These are phyloP conservation scores for Drosophila barbarae DNA, from an alignment of 2,888 invertebrate species.

Conservation along the genomic window DNA sequence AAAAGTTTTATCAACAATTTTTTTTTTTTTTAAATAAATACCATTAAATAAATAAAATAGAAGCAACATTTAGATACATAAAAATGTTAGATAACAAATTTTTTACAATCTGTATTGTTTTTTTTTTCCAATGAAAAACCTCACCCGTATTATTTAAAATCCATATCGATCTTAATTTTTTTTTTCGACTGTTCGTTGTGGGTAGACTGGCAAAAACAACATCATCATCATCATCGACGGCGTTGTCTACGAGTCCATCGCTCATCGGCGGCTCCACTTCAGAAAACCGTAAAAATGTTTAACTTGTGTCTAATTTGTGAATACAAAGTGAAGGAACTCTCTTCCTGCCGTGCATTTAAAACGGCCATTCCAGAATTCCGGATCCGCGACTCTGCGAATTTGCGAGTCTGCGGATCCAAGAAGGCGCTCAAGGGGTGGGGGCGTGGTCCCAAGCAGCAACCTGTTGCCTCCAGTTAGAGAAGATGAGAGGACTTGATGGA, in stretches of 20 bases:
- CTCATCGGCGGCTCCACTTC: conserved; percentile 35
- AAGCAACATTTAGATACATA: too few species aligned
- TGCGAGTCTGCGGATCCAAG: conserved; percentile 4
- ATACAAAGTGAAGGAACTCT: conserved; percentile 45
- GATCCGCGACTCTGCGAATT: conserved; percentile 4
- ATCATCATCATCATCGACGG: conserved; percentile 23
- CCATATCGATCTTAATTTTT: neutral
- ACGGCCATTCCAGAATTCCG: conserved; percentile 11
- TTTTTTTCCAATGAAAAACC: neutral
- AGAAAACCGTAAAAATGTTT: conserved; percentile 45
- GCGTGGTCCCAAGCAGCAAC: conserved; percentile 47
- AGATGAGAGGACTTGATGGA: conserved; percentile 29
- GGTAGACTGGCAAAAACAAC: conserved; percentile 19
- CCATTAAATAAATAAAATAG: too few species aligned
- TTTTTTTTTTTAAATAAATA: too few species aligned
- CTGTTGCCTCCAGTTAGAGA: conserved; percentile 49
- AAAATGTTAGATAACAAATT: too few species aligned
- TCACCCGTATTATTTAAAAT: neutral
- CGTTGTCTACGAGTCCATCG: conserved; percentile 36
- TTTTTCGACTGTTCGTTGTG: neutral
- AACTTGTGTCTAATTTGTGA: conserved; percentile 58
- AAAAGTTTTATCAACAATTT: too few species aligned
- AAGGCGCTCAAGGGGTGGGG: conserved; percentile 16
- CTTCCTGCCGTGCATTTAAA: conserved; percentile 38
- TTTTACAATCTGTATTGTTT: too few species aligned